Evolutionary conservation across 2,113 vertebrate genomes (phyloP).

Genomic region (Microcebus ravelobensis): DNA sequence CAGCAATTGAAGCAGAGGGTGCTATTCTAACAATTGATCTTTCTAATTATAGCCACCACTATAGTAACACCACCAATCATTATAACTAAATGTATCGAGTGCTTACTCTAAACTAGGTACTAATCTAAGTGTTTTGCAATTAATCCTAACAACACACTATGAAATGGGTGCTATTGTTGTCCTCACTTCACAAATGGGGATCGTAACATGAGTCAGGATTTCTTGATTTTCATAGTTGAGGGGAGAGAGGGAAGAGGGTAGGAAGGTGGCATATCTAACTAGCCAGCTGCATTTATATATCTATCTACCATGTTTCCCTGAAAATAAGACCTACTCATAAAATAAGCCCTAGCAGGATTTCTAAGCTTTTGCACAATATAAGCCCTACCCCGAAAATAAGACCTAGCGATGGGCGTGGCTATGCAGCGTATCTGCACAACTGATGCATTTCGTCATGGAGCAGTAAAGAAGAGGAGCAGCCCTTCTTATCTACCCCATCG

Average conservation of each 20-base stretch:
- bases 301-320: no score
- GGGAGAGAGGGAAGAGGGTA: background rate
- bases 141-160: background rate
- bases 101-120: background rate
- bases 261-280: background rate
- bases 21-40: background rate
- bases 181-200: background rate
- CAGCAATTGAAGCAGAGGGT: background rate
- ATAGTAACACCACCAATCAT: background rate
- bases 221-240: background rate
- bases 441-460: no score
- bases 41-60: background rate
- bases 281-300: background rate
- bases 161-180: background rate
- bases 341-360: no score
- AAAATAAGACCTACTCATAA: no score
- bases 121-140: background rate
- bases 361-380: no score
- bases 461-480: no score
- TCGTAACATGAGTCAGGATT: background rate
- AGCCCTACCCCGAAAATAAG: no score
- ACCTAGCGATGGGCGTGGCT: no score
- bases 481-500: no score
- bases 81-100: background rate
- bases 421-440: no score